Evolutionary conservation across 2,888 invertebrate species (phyloP).

Genomic region (Parascotia fuliginaria): DNA sequence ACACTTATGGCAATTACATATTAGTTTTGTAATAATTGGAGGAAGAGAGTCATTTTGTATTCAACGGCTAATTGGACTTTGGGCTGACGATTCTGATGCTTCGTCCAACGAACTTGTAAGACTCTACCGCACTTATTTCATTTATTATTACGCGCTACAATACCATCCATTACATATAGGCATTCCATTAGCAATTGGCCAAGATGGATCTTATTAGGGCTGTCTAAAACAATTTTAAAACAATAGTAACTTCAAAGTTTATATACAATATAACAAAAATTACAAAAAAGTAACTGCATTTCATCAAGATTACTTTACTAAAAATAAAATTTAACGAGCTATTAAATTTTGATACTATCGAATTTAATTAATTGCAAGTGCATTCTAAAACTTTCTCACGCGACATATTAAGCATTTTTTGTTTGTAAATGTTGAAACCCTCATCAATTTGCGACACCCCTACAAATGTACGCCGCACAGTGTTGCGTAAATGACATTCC

Average conservation of each 20-base stretch:
- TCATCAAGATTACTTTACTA: too few species aligned
- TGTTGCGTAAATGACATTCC: constrained; percentile 68
- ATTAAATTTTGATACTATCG: background rate
- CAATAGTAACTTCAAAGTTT: too few species aligned
- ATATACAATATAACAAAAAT: too few species aligned
- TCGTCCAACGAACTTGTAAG: background rate
- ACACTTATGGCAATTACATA: constrained; percentile 31
- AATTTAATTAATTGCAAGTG: background rate
- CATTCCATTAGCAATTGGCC: constrained; percentile 61
- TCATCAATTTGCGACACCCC: constrained; percentile 11
- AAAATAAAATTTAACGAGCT: background rate
- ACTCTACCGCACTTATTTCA: constrained; percentile 19
- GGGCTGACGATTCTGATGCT: constrained; percentile 14
- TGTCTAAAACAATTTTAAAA: constrained; percentile 5
- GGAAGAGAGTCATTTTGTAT: constrained; percentile 39
- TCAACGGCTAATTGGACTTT: constrained; percentile 19
- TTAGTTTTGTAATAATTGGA: constrained; percentile 32
- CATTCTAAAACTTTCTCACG: background rate
- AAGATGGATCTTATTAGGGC: constrained; percentile 33
- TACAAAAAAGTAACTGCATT: too few species aligned
- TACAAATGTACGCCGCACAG: background rate
- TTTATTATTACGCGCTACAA: constrained; percentile 47
- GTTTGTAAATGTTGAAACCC: background rate
- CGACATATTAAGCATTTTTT: background rate
- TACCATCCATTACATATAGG: constrained; percentile 47